These are phyloP conservation scores for Amblyornis subalaris DNA, from an alignment of 2,113 vertebrate genomes.

Conservation along the genomic window DNA sequence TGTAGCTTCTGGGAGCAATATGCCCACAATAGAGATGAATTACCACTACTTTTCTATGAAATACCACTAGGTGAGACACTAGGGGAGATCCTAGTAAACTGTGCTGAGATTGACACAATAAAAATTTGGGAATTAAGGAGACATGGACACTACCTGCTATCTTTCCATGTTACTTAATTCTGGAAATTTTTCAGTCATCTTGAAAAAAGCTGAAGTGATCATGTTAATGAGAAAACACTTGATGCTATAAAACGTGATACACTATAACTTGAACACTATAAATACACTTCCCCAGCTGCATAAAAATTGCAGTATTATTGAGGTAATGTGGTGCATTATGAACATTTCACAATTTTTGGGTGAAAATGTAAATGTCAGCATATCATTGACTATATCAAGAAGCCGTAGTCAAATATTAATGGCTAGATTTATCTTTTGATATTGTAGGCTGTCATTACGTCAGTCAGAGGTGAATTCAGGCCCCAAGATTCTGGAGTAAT, in stretches of 20 bases:
- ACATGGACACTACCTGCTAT: background rate
- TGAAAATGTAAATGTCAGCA: background rate
- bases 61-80: background rate
- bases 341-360: background rate
- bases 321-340: background rate
- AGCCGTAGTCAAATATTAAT: background rate
- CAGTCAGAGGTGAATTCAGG: background rate
- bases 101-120: background rate
- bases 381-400: background rate
- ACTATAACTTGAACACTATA: background rate
- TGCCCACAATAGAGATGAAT: slow-evolving; percentile 45
- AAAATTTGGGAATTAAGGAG: background rate
- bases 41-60: background rate
- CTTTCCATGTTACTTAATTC: background rate
- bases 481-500: background rate
- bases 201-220: background rate
- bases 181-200: background rate
- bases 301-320: background rate
- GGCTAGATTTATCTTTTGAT: background rate
- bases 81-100: background rate
- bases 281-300: background rate
- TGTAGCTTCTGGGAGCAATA: background rate
- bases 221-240: background rate
- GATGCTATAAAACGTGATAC: background rate
- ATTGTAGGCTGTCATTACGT: background rate